Conservation (phyloP, 2,113 vertebrate species). For the Leuciscus idus region DNA sequence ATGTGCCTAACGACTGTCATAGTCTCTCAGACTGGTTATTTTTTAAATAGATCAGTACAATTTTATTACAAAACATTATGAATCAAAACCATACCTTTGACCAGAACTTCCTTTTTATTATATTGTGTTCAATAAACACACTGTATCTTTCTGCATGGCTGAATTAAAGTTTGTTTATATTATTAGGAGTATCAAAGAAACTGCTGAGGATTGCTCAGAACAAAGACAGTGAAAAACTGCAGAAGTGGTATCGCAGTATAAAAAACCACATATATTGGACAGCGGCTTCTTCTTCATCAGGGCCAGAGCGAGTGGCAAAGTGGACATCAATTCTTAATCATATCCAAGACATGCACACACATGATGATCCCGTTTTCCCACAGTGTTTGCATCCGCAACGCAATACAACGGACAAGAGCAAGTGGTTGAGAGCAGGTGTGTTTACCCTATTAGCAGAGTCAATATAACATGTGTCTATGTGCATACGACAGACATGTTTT, state of each 20-base stretch:
- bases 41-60: background rate
- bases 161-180: background rate
- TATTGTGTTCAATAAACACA: background rate
- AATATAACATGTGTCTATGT: background rate
- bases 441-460: background rate
- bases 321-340: slow-evolving; percentile 5
- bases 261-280: slow-evolving; percentile 7
- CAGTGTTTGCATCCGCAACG: background rate
- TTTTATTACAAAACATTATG: too few relatives aligned
- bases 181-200: slow-evolving; percentile 4
- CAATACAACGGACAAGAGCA: background rate
- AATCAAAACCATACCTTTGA: too few relatives aligned
- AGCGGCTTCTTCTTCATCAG: background rate
- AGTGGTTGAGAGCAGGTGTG: slow-evolving; percentile 1
- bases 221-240: background rate
- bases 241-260: background rate
- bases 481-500: background rate
- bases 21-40: background rate
- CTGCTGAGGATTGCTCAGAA: background rate
- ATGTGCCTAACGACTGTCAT: too few relatives aligned
- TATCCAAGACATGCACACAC: slow-evolving; percentile 5
- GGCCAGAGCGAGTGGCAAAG: background rate
- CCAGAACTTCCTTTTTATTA: background rate
- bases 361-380: background rate
- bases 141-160: background rate